Conservation (phyloP, 2,797 vertebrate species). For the Leptoclinus maculatus region DNA sequence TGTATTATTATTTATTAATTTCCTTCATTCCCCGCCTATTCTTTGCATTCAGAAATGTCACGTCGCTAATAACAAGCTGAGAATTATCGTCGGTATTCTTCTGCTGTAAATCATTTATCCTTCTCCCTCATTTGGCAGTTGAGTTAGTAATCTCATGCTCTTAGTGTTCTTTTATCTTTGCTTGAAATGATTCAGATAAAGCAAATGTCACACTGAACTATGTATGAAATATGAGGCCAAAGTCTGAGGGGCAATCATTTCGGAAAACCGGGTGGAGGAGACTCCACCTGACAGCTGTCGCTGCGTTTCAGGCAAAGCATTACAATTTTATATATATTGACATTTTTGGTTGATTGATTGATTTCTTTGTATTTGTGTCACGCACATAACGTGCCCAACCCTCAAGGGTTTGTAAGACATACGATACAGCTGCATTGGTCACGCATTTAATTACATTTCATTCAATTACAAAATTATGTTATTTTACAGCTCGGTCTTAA, state of each 20-base stretch:
- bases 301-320: background rate
- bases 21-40: background rate
- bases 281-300: background rate
- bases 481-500: background rate
- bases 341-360: background rate
- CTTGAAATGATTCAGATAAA: background rate
- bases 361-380: background rate
- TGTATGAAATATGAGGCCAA: background rate
- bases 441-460: too few species aligned
- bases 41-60: background rate
- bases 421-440: background rate
- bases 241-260: background rate
- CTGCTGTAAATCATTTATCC: conserved; percentile 1
- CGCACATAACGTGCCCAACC: too few species aligned
- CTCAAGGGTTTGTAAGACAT: background rate
- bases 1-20: background rate
- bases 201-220: background rate
- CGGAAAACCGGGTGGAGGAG: background rate
- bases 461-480: background rate
- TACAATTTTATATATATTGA: background rate
- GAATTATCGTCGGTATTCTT: background rate
- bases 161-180: background rate
- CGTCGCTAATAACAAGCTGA: background rate
- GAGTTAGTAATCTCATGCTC: background rate
- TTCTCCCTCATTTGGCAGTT: background rate